A percentile compares a stretch with the other conserved stretches of the same genome.
These are phyloP conservation scores for Machaerirhynchus nigripectus DNA, from an alignment of 2,113 vertebrate species.

Conservation along the genomic window DNA sequence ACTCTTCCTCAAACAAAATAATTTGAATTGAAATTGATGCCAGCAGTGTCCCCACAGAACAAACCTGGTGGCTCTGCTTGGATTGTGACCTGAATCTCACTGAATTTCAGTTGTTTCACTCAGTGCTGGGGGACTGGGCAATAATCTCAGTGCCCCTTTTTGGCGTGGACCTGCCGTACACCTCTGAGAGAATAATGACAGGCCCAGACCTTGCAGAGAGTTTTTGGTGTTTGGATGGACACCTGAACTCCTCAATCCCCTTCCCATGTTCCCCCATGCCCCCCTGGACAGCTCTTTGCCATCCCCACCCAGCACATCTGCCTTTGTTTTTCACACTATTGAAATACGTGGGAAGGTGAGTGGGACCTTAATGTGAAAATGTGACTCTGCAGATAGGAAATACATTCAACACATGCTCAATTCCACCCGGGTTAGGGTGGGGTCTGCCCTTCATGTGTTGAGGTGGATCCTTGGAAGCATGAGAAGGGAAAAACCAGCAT, in stretches of 20 bases:
- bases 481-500: neutral
- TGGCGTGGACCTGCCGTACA: accelerated
- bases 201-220: neutral
- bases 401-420: neutral
- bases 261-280: neutral
- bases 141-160: neutral
- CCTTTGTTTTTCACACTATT: neutral
- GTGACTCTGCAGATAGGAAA: neutral
- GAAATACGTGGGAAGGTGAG: neutral
- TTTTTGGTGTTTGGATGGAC: neutral
- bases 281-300: neutral
- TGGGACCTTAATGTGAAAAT: neutral
- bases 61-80: neutral
- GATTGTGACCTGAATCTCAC: neutral
- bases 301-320: neutral
- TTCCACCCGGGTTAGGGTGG: neutral
- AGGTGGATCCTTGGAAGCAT: neutral
- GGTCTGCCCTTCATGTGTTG: neutral
- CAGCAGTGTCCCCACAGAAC: neutral
- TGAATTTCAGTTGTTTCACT: neutral
- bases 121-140: neutral
- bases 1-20: neutral
- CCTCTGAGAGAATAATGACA: neutral
- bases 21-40: neutral
- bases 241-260: neutral